Base-by-base conservation (phyloP, 2,113 vertebrate genomes). In the Coracopsis vasa region DNA sequence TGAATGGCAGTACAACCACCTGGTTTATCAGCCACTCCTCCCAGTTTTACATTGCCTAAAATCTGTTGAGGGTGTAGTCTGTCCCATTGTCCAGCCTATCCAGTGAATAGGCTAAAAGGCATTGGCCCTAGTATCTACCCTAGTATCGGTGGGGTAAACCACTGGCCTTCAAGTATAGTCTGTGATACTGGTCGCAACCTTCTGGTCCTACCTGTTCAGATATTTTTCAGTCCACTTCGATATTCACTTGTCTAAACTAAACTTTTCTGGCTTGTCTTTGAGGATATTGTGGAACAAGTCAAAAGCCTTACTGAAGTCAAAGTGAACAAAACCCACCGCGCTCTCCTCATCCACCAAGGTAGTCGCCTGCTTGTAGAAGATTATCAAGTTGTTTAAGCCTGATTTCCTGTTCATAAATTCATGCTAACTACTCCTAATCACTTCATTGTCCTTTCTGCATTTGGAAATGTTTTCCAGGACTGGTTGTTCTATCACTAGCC, bases 101-200 rank as follows among this genome's bases (percentile, higher is more conserved):
- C 10, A 69, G 13, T 47, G 35, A 81, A 58, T 13, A 21, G 16
- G n/a, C 16, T 58, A 35, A 27, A 39, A 81, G n/a, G 23, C 29
- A 13, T n/a, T 27, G 16, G 23, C 8, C 17, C 17, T 23, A 39
- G 8, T 28, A 41, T 41, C 0, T 1, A n/a, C 17, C 29, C 29
- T 29, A 33, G 10, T 47, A 39, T 27, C 0, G 0, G 16, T 31
- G 7, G 35, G 53, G 6, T 60, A 69, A 7, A 48, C n/a, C 10
- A 39, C 16, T 4, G 6, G 23, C 28, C n/a, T 60, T 17, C 42
- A 48, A 3, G 10, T 33, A 39, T 23, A 69, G 27, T 48, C 42
- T 60, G 29, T n/a, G 23, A 48, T 9, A 48, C 28, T 60, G 44
- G 33, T 47, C 28, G 21, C 21, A 47, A 70, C 10, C 17, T 29